Evolutionary conservation across 2,797 vertebrate genomes (phyloP), one percentile per base, ranked within the genome.

Genomic region (Urosaurus nigricauda): DNA sequence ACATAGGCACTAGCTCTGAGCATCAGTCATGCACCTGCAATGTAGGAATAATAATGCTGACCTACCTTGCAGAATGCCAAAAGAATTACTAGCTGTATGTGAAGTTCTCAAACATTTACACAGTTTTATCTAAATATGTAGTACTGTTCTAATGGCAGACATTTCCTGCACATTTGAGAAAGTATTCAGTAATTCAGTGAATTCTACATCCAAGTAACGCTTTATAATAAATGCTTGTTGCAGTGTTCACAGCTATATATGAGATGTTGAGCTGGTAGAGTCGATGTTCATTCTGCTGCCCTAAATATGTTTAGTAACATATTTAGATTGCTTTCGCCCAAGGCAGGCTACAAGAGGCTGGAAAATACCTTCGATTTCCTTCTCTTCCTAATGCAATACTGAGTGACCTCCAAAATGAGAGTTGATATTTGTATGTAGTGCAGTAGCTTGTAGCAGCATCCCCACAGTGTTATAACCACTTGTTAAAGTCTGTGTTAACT

Each of bases 271-370:
- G n/a, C 47, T 87, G n/a, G 13, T 80, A 87, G 60, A 79, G n/a
- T 29, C 53, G 43, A 43, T 79, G 35, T 29, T 85, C 40, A 73
- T 60, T 87, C 53, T 86, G 71, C 73, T 77, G 79, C 11, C 35
- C 58, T 82, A 82, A 86, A 85, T 77, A 85, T 3, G 47, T 83
- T 88, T 90, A 91, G 89, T 89, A 88, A 79, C 6, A 90, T 26
- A 65, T 89, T 88, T 93, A 84, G 40, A 60, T 89, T 35, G 78
- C 11, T 79, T 0, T 74, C 8, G 24, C 91, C 24, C 71, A 37
- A 81, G 79, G 84, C 86, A 86, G 79, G 71, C 83, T 94, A 58
- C 40, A 88, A 89, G 12, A 83, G 37, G 85, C 90, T 87, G 43
- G 81, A 87, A 87, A 80, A 89, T 12, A 37, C 85, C 6, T 86